phyloP scores from a whole-genome alignment of 2,113 vertebrate genomes.

The Corapipo altera region DNA sequence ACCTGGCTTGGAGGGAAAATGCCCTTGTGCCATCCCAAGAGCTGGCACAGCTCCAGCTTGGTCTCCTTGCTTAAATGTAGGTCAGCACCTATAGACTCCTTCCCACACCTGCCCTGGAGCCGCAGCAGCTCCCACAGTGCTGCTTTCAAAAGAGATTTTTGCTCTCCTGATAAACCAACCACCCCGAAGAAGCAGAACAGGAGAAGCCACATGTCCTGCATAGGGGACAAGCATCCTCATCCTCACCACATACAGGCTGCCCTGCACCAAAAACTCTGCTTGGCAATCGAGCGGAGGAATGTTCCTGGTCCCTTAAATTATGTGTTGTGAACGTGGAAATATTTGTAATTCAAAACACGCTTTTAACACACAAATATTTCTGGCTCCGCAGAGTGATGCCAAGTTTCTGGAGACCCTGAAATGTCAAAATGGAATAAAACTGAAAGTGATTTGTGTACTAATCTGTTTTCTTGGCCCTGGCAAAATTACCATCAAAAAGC shows the following conservation, averaged over 20 bases:
- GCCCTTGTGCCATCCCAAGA: neutral
- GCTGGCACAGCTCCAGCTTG: neutral
- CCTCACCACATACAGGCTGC: neutral
- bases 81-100: constrained; percentile 36
- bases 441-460: constrained; percentile 22
- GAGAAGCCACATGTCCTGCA: neutral
- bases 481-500: neutral
- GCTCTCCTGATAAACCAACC: neutral
- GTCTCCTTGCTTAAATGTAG: constrained; percentile 2
- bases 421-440: constrained; percentile 30
- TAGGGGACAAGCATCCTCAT: neutral
- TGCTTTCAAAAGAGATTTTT: constrained; percentile 8
- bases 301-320: neutral
- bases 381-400: neutral
- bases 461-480: neutral
- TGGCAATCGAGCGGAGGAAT: neutral
- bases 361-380: neutral
- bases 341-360: neutral
- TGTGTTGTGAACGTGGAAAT: neutral
- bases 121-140: neutral
- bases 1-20: neutral
- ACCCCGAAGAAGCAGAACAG: neutral
- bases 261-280: neutral
- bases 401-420: constrained; percentile 27
- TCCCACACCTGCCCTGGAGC: neutral